phyloP scores from a whole-genome alignment of 2,797 vertebrate species.

The Chelonia mydas region DNA sequence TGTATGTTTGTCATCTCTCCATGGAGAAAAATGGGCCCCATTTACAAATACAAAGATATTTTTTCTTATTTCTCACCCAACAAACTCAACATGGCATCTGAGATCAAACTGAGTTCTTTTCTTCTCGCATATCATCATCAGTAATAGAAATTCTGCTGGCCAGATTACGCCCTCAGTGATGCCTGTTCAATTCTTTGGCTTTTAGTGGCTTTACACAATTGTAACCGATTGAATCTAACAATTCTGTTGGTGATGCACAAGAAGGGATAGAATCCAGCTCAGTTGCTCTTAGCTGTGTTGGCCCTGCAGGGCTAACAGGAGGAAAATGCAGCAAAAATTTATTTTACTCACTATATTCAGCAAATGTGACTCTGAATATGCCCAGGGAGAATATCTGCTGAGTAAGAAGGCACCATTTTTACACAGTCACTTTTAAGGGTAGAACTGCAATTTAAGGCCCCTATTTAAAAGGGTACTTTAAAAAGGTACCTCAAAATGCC shows the following conservation, averaged over 20 bases:
- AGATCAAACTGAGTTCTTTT: background rate
- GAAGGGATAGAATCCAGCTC: background rate
- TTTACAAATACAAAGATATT: background rate
- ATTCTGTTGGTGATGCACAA: background rate
- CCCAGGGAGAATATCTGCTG: constrained; percentile 26
- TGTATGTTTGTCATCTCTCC: background rate
- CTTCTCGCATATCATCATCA: constrained; percentile 9
- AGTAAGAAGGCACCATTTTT: constrained; percentile 27
- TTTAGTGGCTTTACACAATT: background rate
- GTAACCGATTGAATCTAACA: background rate
- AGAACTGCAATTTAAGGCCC: constrained; percentile 25
- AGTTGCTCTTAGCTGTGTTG: background rate
- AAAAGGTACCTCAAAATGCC: constrained; percentile 43
- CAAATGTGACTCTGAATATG: background rate
- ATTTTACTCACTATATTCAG: background rate
- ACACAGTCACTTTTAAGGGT: constrained; percentile 31
- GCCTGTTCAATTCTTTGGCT: background rate
- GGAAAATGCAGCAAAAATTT: background rate
- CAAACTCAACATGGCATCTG: background rate
- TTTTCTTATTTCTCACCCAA: background rate
- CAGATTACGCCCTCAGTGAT: constrained; percentile 8
- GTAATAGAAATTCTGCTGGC: background rate
- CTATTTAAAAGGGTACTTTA: constrained; percentile 37
- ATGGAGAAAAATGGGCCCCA: background rate
- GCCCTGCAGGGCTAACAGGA: background rate